Percentiles rank a stretch among this genome's conserved stretches.
Evolutionary conservation across 2,113 vertebrate species (phyloP).

Genomic region (Eupsittula cactorum): DNA sequence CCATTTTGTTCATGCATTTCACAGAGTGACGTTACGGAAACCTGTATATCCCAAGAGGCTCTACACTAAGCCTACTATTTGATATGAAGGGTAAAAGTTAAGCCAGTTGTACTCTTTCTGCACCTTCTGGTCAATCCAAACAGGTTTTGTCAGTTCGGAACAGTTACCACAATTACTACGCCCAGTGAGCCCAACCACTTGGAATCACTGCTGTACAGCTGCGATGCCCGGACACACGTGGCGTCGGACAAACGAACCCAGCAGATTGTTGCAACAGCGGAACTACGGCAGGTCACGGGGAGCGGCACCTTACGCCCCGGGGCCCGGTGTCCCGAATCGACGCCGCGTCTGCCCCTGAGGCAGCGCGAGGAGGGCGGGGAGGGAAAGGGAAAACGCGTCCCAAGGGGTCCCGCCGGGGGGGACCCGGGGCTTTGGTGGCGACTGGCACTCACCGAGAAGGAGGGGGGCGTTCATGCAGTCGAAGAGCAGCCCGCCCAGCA

Average conservation of each 20-base stretch:
- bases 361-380: neutral
- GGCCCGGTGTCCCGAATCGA: neutral
- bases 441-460: conserved; percentile 83
- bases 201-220: accelerated
- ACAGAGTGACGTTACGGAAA: accelerated
- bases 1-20: neutral
- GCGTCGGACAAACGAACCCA: accelerated
- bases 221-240: accelerated
- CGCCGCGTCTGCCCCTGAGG: neutral
- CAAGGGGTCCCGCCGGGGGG: neutral
- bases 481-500: conserved; percentile 86
- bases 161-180: accelerated
- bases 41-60: accelerated
- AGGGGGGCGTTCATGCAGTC: conserved; percentile 84
- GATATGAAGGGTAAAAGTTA: neutral
- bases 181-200: neutral
- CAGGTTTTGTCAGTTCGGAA: accelerated
- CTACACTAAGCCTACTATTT: accelerated
- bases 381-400: neutral
- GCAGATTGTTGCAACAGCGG: accelerated
- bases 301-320: neutral
- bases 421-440: no score
- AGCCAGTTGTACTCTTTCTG: accelerated
- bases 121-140: neutral
- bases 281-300: accelerated